Conservation (phyloP, 2,888 invertebrate genomes). For the Sycophila texana region DNA sequence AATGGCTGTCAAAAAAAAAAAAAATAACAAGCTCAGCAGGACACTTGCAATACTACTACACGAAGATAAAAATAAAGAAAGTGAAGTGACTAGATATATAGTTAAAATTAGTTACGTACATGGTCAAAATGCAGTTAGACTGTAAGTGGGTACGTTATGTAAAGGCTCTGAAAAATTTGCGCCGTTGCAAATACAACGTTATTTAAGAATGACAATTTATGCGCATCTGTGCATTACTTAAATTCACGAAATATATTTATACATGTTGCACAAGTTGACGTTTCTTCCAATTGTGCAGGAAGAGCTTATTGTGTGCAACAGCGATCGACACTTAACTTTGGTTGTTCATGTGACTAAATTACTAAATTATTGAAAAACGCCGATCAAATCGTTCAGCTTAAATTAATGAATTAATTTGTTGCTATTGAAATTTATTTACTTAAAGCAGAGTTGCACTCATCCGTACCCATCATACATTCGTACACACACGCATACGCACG, state of each 20-base stretch:
- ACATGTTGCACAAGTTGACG: slow-evolving; percentile 27
- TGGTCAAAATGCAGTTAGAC: slow-evolving; percentile 33
- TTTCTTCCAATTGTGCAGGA: slow-evolving; percentile 8
- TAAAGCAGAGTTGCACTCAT: too few relatives aligned
- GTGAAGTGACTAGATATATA: slow-evolving; percentile 31
- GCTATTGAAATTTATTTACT: neutral
- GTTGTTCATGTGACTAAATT: slow-evolving; percentile 34
- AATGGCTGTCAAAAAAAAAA: neutral
- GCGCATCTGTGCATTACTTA: slow-evolving; percentile 24
- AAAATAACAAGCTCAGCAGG: slow-evolving; percentile 13
- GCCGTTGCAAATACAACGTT: slow-evolving; percentile 39
- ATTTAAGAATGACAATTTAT: slow-evolving; percentile 25
- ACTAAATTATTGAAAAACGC: slow-evolving; percentile 9
- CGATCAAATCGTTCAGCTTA: neutral
- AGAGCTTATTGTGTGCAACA: slow-evolving; percentile 37
- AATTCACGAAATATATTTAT: slow-evolving; percentile 38
- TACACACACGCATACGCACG: too few relatives aligned
- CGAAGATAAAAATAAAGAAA: slow-evolving; percentile 24
- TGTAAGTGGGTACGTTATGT: slow-evolving; percentile 34
- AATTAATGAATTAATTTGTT: neutral
- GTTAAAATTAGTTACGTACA: slow-evolving; percentile 20
- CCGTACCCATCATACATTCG: too few relatives aligned
- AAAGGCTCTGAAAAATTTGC: slow-evolving; percentile 46
- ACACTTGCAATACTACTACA: slow-evolving; percentile 22
- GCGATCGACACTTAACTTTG: slow-evolving; percentile 7